Conservation (phyloP, 2,113 vertebrate genomes). For the Hippocampus abdominalis region DNA sequence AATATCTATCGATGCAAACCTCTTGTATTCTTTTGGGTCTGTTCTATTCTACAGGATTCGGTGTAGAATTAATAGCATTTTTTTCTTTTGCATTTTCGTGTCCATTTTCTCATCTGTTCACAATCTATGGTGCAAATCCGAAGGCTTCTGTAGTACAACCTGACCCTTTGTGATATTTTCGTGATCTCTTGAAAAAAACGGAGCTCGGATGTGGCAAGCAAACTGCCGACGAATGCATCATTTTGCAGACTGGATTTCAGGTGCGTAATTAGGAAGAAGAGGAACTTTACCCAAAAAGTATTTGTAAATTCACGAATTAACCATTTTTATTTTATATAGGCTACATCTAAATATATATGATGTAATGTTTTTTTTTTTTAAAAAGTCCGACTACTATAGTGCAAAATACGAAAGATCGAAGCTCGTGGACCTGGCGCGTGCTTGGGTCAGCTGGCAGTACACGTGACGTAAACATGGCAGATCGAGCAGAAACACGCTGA, state of each 20-base stretch:
- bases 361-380: background rate
- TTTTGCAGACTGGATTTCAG: constrained; percentile 68
- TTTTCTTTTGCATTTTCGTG: background rate
- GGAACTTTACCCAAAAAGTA: background rate
- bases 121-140: background rate
- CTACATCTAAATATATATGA: background rate
- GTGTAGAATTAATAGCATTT: background rate
- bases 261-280: constrained; percentile 35
- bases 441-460: constrained; percentile 61
- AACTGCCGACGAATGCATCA: constrained; percentile 69
- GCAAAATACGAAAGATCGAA: background rate
- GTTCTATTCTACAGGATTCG: constrained; percentile 5
- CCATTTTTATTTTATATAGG: background rate
- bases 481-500: constrained; percentile 51
- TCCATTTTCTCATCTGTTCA: background rate
- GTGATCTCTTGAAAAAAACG: constrained; percentile 18
- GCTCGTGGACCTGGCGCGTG: constrained; percentile 41
- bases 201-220: constrained; percentile 64
- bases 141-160: constrained; percentile 11
- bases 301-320: background rate
- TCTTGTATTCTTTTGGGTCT: constrained; percentile 5
- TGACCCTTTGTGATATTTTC: background rate
- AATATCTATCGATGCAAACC: constrained; percentile 13
- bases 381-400: background rate
- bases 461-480: constrained; percentile 67